Evolutionary conservation across 2,113 vertebrate species (phyloP).

Genomic region (Genyomyrus donnyi): DNA sequence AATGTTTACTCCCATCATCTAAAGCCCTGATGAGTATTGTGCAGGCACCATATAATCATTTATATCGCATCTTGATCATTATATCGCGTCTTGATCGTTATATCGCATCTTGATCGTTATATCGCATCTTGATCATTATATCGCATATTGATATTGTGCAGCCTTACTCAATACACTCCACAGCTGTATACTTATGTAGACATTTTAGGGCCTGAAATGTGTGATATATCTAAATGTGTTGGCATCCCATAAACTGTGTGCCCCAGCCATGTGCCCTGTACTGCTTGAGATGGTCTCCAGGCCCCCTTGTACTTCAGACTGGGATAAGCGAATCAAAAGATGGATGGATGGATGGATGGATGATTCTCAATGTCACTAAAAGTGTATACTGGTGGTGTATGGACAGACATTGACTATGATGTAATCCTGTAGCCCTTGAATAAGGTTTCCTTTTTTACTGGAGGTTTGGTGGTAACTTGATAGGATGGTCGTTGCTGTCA

Average conservation of each 20-base stretch:
- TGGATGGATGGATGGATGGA: not conserved
- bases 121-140: not conserved
- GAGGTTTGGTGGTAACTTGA: not conserved
- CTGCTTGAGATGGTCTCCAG: too few relatives aligned
- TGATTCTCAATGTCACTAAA: not conserved
- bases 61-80: not conserved
- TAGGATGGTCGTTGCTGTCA: not conserved
- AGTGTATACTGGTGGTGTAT: not conserved
- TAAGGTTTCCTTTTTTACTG: not conserved
- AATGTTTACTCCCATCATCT: not conserved
- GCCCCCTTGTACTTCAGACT: not conserved
- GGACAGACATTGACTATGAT: not conserved
- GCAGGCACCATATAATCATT: not conserved
- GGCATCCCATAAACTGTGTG: not conserved
- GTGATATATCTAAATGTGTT: not conserved
- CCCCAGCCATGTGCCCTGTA: not conserved
- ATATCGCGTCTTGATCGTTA: not conserved
- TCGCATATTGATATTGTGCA: not conserved
- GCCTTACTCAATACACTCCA: not conserved
- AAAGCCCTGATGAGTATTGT: not conserved
- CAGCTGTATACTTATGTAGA: not conserved
- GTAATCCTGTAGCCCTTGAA: not conserved
- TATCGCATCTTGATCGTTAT: not conserved
- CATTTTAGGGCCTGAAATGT: not conserved
- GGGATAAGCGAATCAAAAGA: not conserved